Percentiles rank a stretch among this genome's conserved stretches.
phyloP scores from a whole-genome alignment of 2,797 vertebrate species.

The Ciconia nigra region DNA sequence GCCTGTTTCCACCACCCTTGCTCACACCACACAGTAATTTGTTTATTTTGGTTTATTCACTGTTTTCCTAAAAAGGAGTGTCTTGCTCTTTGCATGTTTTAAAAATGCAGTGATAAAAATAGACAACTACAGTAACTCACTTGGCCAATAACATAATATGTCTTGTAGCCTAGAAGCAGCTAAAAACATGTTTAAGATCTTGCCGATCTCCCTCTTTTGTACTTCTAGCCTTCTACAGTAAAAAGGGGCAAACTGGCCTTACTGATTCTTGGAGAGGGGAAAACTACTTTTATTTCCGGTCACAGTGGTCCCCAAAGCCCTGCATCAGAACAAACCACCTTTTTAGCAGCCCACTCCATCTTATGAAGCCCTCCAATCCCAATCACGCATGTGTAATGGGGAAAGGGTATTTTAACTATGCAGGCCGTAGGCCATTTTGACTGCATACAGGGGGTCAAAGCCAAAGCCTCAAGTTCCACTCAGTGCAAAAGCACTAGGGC shows the following conservation, averaged over 20 bases:
- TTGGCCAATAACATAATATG: not conserved
- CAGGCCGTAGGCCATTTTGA: not conserved
- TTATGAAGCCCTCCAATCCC: not conserved
- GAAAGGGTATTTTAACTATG: not conserved
- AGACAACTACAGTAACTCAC: not conserved
- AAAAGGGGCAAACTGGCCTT: not conserved
- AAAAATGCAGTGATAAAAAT: slow-evolving; percentile 25
- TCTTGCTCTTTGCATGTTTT: not conserved
- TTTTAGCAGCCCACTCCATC: not conserved
- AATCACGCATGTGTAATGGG: not conserved
- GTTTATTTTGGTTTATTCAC: slow-evolving; percentile 37
- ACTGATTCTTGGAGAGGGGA: not conserved
- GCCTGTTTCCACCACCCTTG: not conserved
- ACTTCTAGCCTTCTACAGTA: not conserved
- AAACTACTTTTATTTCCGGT: not conserved
- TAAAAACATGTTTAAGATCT: not conserved
- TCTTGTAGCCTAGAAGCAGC: not conserved
- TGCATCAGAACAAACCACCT: not conserved
- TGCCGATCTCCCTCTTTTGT: not conserved
- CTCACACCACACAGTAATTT: not conserved
- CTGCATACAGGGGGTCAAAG: not conserved
- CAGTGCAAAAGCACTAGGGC: not conserved
- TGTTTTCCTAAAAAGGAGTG: slow-evolving; percentile 12
- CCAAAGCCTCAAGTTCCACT: not conserved
- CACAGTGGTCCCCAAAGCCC: not conserved